Evolutionary conservation across 2,113 vertebrate species (phyloP).

Genomic region (Chloropsis cyanopogon): DNA sequence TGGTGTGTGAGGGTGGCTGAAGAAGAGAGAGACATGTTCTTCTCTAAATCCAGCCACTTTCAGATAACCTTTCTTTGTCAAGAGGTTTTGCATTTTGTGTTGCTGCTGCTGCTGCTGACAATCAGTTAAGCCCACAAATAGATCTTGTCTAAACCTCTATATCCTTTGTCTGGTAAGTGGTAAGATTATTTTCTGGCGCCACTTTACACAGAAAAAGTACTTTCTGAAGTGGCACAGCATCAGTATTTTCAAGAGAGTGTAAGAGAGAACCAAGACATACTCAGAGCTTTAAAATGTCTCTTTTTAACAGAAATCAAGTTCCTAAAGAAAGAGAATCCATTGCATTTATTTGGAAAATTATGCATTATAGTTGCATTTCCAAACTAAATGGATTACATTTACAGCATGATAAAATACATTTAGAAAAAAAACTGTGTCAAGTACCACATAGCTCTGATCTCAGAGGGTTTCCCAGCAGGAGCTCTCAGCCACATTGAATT

Average conservation of each 20-base stretch:
- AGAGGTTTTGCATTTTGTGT: neutral
- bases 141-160: neutral
- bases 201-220: neutral
- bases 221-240: neutral
- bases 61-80: slow-evolving; percentile 9
- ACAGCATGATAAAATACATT: neutral
- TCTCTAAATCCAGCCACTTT: neutral
- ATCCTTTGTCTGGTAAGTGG: neutral
- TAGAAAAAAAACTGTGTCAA: neutral
- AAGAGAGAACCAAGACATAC: neutral
- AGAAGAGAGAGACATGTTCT: neutral
- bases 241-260: neutral
- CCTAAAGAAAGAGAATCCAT: neutral
- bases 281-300: neutral
- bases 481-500: neutral
- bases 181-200: neutral
- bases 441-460: neutral
- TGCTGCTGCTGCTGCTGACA: neutral
- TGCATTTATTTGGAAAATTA: neutral
- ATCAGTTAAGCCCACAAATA: neutral
- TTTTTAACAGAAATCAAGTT: neutral
- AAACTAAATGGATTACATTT: slow-evolving; percentile 1
- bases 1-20: neutral
- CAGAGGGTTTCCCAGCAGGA: neutral
- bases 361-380: neutral